Conservation (phyloP, 1,140 invertebrate species). For the Cydia strobilella region DNA sequence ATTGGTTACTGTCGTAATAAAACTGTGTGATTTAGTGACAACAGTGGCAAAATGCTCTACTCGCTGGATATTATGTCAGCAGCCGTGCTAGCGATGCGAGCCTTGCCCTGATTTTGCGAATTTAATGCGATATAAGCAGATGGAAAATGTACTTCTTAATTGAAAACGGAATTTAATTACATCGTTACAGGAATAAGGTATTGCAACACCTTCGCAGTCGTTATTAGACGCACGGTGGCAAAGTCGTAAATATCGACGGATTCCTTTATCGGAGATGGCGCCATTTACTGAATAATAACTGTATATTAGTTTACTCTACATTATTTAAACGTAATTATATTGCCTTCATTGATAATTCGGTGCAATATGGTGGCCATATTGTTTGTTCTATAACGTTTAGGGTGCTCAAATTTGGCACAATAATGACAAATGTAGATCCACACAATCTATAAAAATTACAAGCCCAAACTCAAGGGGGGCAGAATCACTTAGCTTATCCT, state of each 20-base stretch:
- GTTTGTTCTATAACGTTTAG: no score
- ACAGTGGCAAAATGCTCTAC: slow-evolving; percentile 44
- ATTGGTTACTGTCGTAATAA: slow-evolving; percentile 69
- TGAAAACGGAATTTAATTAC: slow-evolving; percentile 16
- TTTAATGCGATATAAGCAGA: slow-evolving; percentile 14
- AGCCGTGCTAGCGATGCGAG: slow-evolving; percentile 22
- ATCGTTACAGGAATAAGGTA: background rate
- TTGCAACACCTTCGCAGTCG: background rate
- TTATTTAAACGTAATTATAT: no score
- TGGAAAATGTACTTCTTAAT: slow-evolving; percentile 6
- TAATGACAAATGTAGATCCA: no score
- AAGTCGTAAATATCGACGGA: background rate
- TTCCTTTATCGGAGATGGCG: background rate
- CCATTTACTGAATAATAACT: background rate
- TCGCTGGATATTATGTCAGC: slow-evolving; percentile 45
- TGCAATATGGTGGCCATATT: no score
- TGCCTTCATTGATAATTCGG: no score
- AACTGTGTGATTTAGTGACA: slow-evolving; percentile 59
- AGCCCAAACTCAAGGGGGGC: no score
- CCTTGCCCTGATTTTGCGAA: background rate
- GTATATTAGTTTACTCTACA: background rate
- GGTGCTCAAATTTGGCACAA: no score
- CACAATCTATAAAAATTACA: no score
- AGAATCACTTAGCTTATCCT: no score
- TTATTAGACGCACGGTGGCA: background rate